phyloP scores from a whole-genome alignment of 2,113 vertebrate species.

The Montifringilla adamsi region DNA sequence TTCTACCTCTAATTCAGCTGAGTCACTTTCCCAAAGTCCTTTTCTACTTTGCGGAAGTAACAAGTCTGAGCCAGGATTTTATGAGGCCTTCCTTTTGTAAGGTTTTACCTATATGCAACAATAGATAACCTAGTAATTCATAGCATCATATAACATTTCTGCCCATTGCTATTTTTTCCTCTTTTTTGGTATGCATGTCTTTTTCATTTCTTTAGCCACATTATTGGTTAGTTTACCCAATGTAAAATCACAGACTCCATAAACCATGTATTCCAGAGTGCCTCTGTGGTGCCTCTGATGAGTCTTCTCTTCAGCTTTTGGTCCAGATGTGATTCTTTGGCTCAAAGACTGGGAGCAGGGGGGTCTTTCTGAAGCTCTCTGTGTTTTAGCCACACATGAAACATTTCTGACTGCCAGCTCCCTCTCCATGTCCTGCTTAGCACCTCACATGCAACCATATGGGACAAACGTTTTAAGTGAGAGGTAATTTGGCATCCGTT shows the following conservation, averaged over 20 bases:
- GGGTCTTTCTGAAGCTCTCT: neutral
- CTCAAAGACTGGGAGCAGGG: neutral
- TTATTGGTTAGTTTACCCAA: neutral
- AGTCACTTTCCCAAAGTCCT: neutral
- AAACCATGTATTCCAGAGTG: neutral
- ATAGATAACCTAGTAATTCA: neutral
- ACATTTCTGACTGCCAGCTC: neutral
- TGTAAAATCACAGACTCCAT: neutral
- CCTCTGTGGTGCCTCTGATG: neutral
- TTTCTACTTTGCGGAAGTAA: neutral
- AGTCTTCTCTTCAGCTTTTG: neutral
- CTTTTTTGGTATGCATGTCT: neutral
- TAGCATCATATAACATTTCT: neutral
- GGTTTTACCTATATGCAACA: neutral
- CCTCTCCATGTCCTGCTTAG: neutral
- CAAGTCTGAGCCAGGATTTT: neutral
- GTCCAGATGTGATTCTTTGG: neutral
- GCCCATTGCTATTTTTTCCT: neutral
- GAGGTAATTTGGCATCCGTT: neutral
- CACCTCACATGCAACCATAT: neutral
- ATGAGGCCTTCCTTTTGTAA: neutral
- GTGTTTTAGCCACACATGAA: accelerated
- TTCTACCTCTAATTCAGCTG: neutral
- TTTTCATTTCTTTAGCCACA: neutral
- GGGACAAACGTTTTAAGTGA: neutral